Evolutionary conservation across 2,888 invertebrate species (phyloP).

Genomic region (Ornithoptera alexandrae): DNA sequence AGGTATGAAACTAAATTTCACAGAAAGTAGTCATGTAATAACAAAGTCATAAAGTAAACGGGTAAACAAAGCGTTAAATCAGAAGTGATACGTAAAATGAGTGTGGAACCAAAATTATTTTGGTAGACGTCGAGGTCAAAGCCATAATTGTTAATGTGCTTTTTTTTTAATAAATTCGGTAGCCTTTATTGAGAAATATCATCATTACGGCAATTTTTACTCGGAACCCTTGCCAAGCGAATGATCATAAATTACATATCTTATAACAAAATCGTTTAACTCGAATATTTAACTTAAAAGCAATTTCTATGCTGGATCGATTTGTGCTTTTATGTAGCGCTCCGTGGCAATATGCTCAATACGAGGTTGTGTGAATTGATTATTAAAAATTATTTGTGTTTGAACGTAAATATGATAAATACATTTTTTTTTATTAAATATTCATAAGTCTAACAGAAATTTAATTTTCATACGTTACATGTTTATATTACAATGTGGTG

Average conservation of each 20-base stretch:
- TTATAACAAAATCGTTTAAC: constrained; percentile 51
- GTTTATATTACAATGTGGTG: no score
- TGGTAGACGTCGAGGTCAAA: not conserved
- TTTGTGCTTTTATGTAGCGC: constrained; percentile 48
- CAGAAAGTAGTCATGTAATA: not conserved
- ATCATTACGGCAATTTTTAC: constrained; percentile 57
- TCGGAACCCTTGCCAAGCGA: constrained; percentile 45
- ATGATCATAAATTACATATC: constrained; percentile 50
- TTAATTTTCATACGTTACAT: not conserved
- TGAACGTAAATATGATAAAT: constrained; percentile 61
- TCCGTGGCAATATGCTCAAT: constrained; percentile 47
- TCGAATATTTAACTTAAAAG: constrained; percentile 53
- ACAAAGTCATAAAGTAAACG: not conserved
- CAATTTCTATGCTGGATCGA: constrained; percentile 66
- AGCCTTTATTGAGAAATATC: constrained; percentile 53
- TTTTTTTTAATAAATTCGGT: constrained; percentile 36
- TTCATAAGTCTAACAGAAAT: not conserved
- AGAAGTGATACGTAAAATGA: not conserved
- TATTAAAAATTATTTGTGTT: constrained; percentile 53
- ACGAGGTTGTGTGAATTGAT: constrained; percentile 51
- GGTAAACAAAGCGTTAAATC: not conserved
- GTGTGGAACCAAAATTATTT: not conserved
- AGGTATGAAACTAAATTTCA: no score
- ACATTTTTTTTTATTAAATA: constrained; percentile 43
- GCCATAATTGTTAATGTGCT: constrained; percentile 4